Percentiles rank a stretch among this genome's conserved stretches.
These are phyloP conservation scores for Leuciscus waleckii DNA, from an alignment of 2,797 vertebrate species.

Conservation along the genomic window DNA sequence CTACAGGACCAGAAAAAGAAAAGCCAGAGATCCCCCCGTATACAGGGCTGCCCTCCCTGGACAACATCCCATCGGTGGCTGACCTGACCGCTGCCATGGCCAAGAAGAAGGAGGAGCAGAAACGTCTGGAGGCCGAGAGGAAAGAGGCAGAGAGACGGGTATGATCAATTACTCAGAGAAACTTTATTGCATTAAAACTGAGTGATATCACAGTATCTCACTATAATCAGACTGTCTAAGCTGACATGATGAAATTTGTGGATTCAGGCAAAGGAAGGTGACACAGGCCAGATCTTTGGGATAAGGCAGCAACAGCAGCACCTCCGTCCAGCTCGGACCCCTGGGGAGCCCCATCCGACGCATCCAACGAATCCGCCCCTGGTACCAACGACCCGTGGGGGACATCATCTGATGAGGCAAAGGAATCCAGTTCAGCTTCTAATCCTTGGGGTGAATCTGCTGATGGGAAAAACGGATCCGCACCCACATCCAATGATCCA, in stretches of 20 bases:
- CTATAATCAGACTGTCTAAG: not conserved
- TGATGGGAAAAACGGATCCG: slow-evolving; percentile 26
- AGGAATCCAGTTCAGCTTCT: slow-evolving; percentile 37
- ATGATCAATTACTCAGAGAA: not conserved
- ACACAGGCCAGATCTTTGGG: slow-evolving; percentile 64
- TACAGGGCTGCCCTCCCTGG: slow-evolving; percentile 78
- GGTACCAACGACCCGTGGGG: slow-evolving; percentile 46
- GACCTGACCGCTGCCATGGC: slow-evolving; percentile 76
- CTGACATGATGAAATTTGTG: slow-evolving; percentile 20
- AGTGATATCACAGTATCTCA: not conserved
- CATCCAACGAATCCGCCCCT: slow-evolving; percentile 61
- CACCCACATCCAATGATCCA: slow-evolving; percentile 51
- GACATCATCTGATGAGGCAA: slow-evolving; percentile 53
- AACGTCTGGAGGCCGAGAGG: slow-evolving; percentile 83
- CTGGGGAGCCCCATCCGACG: slow-evolving; percentile 60
- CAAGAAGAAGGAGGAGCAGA: slow-evolving; percentile 79
- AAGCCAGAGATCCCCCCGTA: slow-evolving; percentile 62
- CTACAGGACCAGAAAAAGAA: slow-evolving; percentile 81
- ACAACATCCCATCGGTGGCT: slow-evolving; percentile 82
- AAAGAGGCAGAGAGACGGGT: slow-evolving; percentile 81
- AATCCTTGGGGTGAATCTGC: slow-evolving; percentile 60
- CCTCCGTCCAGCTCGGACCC: slow-evolving; percentile 59
- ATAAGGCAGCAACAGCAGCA: slow-evolving; percentile 54
- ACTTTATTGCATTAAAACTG: not conserved
- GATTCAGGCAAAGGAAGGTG: slow-evolving; percentile 55